These are phyloP conservation scores for Octodonta nipae DNA, from an alignment of 2,888 invertebrate genomes.

Conservation along the genomic window DNA sequence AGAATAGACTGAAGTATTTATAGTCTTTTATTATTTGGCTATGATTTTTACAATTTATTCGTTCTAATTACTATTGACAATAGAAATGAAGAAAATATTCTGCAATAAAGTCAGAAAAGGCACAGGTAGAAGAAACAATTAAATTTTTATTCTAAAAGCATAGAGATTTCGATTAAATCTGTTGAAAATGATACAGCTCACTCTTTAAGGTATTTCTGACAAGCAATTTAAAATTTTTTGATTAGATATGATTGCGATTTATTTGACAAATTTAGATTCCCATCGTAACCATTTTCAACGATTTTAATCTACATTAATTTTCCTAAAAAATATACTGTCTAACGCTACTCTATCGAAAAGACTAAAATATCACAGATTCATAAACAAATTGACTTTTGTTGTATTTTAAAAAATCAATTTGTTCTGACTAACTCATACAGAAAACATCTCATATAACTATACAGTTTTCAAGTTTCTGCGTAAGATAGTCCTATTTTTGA, in stretches of 20 bases:
- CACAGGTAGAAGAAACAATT: conserved; percentile 33
- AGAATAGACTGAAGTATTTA: too few relatives aligned
- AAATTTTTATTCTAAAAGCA: conserved; percentile 7
- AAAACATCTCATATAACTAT: too few relatives aligned
- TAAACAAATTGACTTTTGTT: conserved; percentile 15
- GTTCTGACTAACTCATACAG: conserved; percentile 12
- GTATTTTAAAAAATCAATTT: conserved; percentile 10
- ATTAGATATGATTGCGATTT: background rate
- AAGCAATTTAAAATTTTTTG: background rate
- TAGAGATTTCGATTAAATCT: conserved; percentile 11
- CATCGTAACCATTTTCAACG: conserved; percentile 8
- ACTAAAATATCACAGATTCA: conserved; percentile 35
- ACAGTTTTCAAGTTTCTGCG: conserved; percentile 11
- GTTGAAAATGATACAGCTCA: too few relatives aligned
- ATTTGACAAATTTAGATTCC: background rate
- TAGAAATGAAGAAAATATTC: conserved; percentile 28
- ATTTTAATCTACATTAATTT: conserved; percentile 7
- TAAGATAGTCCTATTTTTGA: conserved; percentile 11
- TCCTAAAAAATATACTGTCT: conserved; percentile 4
- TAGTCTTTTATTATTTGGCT: too few relatives aligned
- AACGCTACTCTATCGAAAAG: conserved; percentile 20
- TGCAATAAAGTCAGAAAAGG: conserved; percentile 33
- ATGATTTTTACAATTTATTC: conserved; percentile 16
- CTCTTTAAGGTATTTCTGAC: conserved; percentile 3
- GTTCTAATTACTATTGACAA: conserved; percentile 19